These are phyloP conservation scores for Pangasianodon hypophthalmus DNA, from an alignment of 2,113 vertebrate genomes.

Conservation along the genomic window DNA sequence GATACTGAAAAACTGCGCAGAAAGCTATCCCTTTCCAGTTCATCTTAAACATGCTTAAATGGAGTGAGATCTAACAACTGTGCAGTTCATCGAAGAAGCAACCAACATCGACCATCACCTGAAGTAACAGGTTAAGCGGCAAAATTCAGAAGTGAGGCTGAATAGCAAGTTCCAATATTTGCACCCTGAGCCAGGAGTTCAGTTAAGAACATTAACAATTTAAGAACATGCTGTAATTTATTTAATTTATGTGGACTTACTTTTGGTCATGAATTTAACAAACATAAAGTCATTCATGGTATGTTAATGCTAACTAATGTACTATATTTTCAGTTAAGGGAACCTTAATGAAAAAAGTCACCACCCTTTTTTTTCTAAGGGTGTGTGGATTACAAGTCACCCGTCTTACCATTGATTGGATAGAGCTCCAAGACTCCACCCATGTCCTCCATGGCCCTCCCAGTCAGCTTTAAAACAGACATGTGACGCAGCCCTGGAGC, in stretches of 20 bases:
- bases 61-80: background rate
- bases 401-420: conserved; percentile 84
- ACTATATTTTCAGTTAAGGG: background rate
- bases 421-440: conserved; percentile 85
- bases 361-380: background rate
- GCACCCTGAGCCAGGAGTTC: background rate
- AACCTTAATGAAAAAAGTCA: background rate
- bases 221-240: too few species aligned
- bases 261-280: too few species aligned
- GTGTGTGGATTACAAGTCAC: background rate
- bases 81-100: background rate
- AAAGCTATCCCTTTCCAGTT: background rate
- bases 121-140: background rate
- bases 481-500: conserved; percentile 83
- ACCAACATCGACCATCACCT: background rate
- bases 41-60: background rate
- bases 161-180: background rate
- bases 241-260: background rate
- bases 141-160: background rate
- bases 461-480: conserved; percentile 82
- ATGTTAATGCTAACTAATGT: background rate
- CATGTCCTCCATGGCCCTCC: conserved; percentile 74
- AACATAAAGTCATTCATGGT: background rate
- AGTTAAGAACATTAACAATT: too few species aligned
- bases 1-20: background rate